phyloP scores from a whole-genome alignment of 2,888 invertebrate species.

The Andrena flavipes region DNA sequence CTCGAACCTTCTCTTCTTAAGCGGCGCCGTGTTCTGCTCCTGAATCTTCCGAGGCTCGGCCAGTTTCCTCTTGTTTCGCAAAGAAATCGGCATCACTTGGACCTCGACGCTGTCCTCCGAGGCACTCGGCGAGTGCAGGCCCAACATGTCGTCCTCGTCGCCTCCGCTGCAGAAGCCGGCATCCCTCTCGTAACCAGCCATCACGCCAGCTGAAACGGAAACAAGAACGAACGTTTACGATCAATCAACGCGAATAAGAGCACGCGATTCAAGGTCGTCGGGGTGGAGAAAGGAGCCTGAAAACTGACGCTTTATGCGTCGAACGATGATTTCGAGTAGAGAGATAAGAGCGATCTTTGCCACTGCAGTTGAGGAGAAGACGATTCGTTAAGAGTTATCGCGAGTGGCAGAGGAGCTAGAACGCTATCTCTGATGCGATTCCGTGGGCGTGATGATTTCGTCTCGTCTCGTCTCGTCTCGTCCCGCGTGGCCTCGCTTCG shows the following conservation, averaged over 20 bases:
- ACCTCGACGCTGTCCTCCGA: constrained; percentile 89
- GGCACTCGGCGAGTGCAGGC: constrained; percentile 87
- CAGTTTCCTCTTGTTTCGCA: constrained; percentile 88
- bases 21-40: constrained; percentile 86
- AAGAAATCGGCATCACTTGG: constrained; percentile 87
- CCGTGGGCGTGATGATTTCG: constrained; percentile 60
- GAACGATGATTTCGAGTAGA: background rate
- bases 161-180: constrained; percentile 91
- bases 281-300: constrained; percentile 33
- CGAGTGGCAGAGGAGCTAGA: constrained; percentile 8
- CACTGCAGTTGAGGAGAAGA: background rate
- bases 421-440: constrained; percentile 52
- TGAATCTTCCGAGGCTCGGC: constrained; percentile 88
- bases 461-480: constrained; percentile 15
- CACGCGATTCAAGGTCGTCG: no score
- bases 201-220: constrained; percentile 86
- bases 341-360: background rate
- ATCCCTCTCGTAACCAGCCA: constrained; percentile 87
- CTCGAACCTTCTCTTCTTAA: constrained; percentile 87
- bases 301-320: background rate
- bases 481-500: constrained; percentile 9
- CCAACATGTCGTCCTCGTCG: constrained; percentile 87
- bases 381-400: background rate
- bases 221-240: constrained; percentile 47
- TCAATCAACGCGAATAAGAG: no score